A percentile compares a stretch with the other conserved stretches of the same genome.
Evolutionary conservation across 92 coral and sea anemone species (phyloP).

Genomic region (Epizoanthus fatuus): DNA sequence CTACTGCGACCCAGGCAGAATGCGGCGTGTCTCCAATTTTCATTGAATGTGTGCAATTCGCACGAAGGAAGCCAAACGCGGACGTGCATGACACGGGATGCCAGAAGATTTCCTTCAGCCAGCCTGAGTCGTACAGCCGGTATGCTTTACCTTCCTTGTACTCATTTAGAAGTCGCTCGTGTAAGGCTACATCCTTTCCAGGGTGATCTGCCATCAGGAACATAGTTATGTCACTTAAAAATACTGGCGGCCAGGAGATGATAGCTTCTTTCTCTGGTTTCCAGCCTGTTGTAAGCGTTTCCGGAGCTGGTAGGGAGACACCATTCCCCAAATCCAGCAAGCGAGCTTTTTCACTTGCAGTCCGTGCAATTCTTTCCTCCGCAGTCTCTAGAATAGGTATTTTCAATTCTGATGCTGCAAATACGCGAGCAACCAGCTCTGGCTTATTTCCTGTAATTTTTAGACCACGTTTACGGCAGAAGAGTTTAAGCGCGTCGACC

Average conservation of each 20-base stretch:
- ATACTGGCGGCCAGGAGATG: slow-evolving; percentile 41
- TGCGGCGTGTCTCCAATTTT: too few species aligned
- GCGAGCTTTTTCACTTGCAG: slow-evolving; percentile 19
- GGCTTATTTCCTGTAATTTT: background rate
- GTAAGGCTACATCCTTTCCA: slow-evolving; percentile 57
- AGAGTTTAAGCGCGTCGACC: background rate
- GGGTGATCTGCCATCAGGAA: slow-evolving; percentile 45
- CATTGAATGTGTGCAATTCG: too few species aligned
- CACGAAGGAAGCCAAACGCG: too few species aligned
- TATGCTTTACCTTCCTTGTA: slow-evolving; percentile 71
- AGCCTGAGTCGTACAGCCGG: slow-evolving; percentile 70
- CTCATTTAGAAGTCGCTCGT: slow-evolving; percentile 62
- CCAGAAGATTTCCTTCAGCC: slow-evolving; percentile 55
- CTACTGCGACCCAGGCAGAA: too few species aligned
- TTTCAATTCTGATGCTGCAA: slow-evolving; percentile 28
- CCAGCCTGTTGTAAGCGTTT: slow-evolving; percentile 18
- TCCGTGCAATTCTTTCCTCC: slow-evolving; percentile 4
- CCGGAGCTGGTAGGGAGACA: slow-evolving; percentile 44
- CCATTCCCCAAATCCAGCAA: slow-evolving; percentile 37
- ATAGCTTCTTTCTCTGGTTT: slow-evolving; percentile 19
- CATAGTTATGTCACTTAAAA: slow-evolving; percentile 25
- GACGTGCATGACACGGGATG: background rate
- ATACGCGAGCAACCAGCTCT: slow-evolving; percentile 32
- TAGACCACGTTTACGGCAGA: background rate
- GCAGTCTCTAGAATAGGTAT: slow-evolving; percentile 18